Percentiles rank a stretch among this genome's conserved stretches.
Conservation (phyloP, 2,797 vertebrate species). For the Atherinosoma microstoma region DNA sequence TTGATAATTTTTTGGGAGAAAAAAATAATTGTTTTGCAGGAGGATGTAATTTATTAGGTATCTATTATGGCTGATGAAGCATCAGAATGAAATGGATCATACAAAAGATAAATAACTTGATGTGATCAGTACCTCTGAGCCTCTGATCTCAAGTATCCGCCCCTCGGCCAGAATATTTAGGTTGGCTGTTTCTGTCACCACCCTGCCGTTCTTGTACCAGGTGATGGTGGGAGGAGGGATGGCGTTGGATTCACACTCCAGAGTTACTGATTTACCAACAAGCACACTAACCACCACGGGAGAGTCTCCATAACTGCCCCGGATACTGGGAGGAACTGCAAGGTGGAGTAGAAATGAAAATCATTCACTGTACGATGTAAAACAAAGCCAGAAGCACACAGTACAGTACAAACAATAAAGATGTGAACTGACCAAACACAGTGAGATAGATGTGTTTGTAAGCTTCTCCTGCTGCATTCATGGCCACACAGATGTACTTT, state of each 20-base stretch:
- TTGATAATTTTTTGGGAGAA: neutral
- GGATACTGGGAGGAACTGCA: conserved; percentile 94
- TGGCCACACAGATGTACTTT: conserved; percentile 92
- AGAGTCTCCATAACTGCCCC: conserved; percentile 84
- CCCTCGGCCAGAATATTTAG: conserved; percentile 82
- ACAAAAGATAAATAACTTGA: neutral
- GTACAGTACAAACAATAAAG: neutral
- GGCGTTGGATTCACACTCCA: conserved; percentile 93
- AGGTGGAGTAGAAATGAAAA: neutral
- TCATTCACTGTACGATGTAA: neutral
- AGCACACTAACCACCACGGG: conserved; percentile 86
- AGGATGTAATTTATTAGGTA: neutral
- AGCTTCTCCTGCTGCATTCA: conserved; percentile 92
- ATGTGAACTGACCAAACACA: conserved; percentile 88
- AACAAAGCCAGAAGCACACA: neutral
- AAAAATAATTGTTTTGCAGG: neutral
- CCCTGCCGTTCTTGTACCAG: conserved; percentile 93
- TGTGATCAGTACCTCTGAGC: conserved; percentile 85
- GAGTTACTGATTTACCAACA: conserved; percentile 79
- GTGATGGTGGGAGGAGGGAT: conserved; percentile 91
- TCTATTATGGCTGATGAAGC: neutral
- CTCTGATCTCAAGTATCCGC: conserved; percentile 86
- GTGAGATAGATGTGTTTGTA: conserved; percentile 90
- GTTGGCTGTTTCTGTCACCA: conserved; percentile 83
- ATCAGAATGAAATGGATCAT: neutral